Evolutionary conservation across 2,113 vertebrate genomes (phyloP).

Genomic region (Lanius collurio): DNA sequence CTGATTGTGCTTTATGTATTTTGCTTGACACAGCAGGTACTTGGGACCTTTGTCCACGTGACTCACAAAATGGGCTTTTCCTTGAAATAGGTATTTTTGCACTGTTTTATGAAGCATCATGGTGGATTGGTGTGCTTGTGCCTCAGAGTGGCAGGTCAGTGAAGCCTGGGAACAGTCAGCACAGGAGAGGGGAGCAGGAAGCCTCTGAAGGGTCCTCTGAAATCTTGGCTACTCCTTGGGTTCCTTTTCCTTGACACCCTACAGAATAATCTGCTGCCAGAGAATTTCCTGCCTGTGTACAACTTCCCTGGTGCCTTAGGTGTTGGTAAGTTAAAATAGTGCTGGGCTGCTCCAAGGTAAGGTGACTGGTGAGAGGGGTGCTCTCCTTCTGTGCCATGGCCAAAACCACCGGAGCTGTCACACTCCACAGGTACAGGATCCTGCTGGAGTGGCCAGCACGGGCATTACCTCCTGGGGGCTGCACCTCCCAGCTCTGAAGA

Average conservation of each 20-base stretch:
- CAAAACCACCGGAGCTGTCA: neutral
- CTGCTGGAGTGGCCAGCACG: neutral
- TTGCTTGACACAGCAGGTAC: neutral
- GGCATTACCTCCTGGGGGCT: accelerated
- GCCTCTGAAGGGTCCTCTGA: neutral
- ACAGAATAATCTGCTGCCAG: neutral
- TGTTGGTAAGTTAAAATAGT: neutral
- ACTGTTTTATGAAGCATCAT: neutral
- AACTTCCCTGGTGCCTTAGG: neutral
- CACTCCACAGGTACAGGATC: neutral
- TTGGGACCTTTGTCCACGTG: neutral
- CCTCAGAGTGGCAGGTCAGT: neutral
- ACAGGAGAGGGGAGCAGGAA: neutral
- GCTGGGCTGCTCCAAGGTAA: neutral
- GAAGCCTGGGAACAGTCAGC: neutral
- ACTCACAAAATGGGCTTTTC: conserved; percentile 32
- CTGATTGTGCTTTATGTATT: conserved; percentile 8
- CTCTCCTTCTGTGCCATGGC: accelerated
- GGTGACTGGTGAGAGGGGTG: neutral
- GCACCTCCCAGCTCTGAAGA: neutral
- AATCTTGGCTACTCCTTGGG: neutral
- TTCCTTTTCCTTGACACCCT: neutral
- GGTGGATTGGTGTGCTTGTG: neutral
- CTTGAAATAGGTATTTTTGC: conserved; percentile 1
- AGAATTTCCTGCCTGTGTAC: neutral